Conservation (phyloP, 2,113 vertebrate species). For the Megaceryle torquata region DNA sequence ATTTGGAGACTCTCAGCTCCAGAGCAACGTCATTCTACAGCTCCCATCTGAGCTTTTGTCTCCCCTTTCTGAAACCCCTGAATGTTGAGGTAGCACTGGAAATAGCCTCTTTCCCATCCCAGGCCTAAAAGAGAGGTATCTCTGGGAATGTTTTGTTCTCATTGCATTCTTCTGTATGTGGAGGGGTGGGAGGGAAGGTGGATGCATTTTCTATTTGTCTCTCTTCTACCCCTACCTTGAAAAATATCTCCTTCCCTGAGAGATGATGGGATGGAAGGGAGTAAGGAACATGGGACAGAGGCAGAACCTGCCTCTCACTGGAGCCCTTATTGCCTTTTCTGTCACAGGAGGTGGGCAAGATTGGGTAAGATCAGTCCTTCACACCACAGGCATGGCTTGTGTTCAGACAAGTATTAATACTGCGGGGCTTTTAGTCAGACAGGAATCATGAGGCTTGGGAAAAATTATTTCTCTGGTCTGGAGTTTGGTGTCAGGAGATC, state of each 20-base stretch:
- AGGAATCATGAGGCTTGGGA: background rate
- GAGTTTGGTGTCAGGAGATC: background rate
- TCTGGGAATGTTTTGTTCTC: background rate
- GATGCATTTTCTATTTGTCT: background rate
- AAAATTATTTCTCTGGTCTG: background rate
- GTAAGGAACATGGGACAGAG: background rate
- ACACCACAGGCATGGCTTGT: background rate
- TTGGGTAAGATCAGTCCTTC: background rate
- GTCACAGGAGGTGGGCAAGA: background rate
- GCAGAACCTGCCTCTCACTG: background rate
- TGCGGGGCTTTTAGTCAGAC: background rate
- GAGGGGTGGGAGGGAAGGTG: background rate
- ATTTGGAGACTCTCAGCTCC: background rate
- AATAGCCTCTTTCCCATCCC: background rate
- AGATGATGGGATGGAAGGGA: background rate
- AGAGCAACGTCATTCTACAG: background rate
- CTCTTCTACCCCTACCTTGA: background rate
- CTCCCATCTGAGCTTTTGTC: background rate
- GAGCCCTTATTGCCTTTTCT: background rate
- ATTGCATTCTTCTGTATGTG: background rate
- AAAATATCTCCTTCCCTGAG: background rate
- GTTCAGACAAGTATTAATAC: background rate
- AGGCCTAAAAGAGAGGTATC: background rate
- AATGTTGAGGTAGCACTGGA: background rate
- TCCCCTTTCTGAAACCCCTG: background rate